Conservation (phyloP, 2,888 invertebrate genomes). For the Hybos culiciformis region DNA sequence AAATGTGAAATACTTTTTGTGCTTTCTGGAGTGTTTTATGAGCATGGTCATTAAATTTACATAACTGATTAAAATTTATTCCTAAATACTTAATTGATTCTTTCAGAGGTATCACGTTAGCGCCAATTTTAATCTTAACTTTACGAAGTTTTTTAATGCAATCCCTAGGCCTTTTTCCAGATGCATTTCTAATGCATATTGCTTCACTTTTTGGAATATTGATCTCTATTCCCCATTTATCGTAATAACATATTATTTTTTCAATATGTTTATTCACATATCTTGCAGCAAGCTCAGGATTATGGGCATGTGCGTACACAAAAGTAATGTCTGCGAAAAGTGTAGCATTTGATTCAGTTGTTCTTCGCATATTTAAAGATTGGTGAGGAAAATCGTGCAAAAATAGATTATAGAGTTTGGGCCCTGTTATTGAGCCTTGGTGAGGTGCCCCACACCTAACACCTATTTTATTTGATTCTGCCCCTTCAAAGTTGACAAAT, state of each 20-base stretch:
- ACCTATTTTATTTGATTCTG: not conserved
- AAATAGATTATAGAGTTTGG: conserved; percentile 4
- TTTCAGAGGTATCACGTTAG: not conserved
- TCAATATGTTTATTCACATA: not conserved
- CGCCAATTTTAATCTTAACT: not conserved
- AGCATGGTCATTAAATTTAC: no score
- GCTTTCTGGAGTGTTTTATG: no score
- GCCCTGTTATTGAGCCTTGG: conserved; percentile 5
- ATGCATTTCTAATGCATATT: conserved; percentile 3
- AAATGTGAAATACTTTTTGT: no score
- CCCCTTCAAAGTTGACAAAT: not conserved
- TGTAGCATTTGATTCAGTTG: not conserved
- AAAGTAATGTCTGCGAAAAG: conserved; percentile 4
- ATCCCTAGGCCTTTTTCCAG: not conserved
- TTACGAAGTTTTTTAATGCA: not conserved
- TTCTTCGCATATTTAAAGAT: not conserved
- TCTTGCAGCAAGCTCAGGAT: not conserved
- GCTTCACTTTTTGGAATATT: not conserved
- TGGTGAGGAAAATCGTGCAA: not conserved
- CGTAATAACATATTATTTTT: not conserved
- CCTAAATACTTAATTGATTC: conserved; percentile 2
- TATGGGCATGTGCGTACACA: not conserved
- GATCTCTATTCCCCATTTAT: not conserved
- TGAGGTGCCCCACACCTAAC: not conserved
- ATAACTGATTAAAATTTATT: not conserved